Conservation (phyloP, 2,888 invertebrate genomes). For the Ypsolopha sequella region DNA sequence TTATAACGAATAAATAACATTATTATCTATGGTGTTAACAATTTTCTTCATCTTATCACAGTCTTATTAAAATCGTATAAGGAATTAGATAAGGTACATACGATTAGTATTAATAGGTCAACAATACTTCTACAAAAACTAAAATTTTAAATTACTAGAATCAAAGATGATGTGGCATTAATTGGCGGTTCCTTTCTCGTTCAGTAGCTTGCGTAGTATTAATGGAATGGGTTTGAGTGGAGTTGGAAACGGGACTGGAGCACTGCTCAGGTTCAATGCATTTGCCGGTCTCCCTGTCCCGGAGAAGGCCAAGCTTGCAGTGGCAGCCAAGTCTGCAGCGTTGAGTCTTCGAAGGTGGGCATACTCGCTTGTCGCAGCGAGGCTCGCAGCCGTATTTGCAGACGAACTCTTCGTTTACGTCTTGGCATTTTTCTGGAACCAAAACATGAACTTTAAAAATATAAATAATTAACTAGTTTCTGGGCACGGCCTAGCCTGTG, state of each 20-base stretch:
- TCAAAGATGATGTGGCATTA: no score
- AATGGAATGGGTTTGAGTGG: no score
- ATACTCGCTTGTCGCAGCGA: constrained; percentile 8
- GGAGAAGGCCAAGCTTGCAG: constrained; percentile 19
- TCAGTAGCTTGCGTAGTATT: no score
- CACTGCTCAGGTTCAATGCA: background rate
- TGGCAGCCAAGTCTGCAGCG: background rate
- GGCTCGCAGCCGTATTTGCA: constrained; percentile 38
- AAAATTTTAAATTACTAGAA: background rate
- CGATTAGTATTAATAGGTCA: no score
- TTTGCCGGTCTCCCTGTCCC: background rate
- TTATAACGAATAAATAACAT: no score
- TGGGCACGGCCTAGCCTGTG: background rate
- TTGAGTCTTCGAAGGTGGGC: constrained; percentile 1
- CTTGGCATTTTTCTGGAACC: constrained; percentile 32
- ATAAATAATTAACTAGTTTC: constrained; percentile 15
- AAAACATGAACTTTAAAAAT: background rate
- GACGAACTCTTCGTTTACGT: constrained; percentile 34
- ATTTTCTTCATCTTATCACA: no score
- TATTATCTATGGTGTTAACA: no score
- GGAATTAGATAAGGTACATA: no score
- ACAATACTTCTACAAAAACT: background rate
- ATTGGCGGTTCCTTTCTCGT: no score
- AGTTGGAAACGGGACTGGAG: no score
- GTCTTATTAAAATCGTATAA: no score